Base-by-base conservation (phyloP, 1,140 invertebrate species). In the Drosophila bocki region DNA sequence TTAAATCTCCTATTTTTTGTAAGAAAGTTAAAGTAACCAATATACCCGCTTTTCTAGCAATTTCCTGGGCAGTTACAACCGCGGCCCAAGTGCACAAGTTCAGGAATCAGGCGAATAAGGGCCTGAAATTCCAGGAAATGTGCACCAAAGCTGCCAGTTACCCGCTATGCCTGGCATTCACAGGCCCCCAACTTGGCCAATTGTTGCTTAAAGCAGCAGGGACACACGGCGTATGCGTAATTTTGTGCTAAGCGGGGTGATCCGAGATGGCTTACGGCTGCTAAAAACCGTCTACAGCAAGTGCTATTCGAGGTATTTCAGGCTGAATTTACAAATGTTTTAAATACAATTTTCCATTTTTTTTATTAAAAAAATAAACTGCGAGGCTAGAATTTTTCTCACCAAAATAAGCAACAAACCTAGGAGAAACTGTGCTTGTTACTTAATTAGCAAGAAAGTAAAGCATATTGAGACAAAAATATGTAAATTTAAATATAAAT, bases 181-280 rank as follows among this genome's bases (percentile, higher is more conserved):
- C 7, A 19, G 32, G 2, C 19, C 9, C 7, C 11, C 12, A 47
- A 15, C 45, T 26, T 6, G 35, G 33, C 50, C 53, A 64, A 47
- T 63, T 69, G 58, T 63, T 48, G 44, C 64, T 44, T 32, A 29
- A 67, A 47, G 57, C 15, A 29, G 32, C 29, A 12, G 51, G 50
- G 45, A 53, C 60, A 81, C 68, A 48, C 39, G 62, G 68, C 79
- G 79, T 78, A 75, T 82, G 50, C 75, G 79, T 78, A 82, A 72
- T 81, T 68, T 68, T 26, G 22, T 32, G 42, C 39, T 17, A 65
- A 42, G 35, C 56, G n/a, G 12, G n/a, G 1, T 3, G 44, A 45
- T 7, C n/a, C 50, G 4, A 12, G n/a, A 33, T 17, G 29, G 29
- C n/a, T 33, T 33, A 51, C 48, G 41, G 39, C 29, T 60, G 54